These are phyloP conservation scores for Sipha maydis DNA, from an alignment of 2,888 invertebrate species.

Conservation along the genomic window DNA sequence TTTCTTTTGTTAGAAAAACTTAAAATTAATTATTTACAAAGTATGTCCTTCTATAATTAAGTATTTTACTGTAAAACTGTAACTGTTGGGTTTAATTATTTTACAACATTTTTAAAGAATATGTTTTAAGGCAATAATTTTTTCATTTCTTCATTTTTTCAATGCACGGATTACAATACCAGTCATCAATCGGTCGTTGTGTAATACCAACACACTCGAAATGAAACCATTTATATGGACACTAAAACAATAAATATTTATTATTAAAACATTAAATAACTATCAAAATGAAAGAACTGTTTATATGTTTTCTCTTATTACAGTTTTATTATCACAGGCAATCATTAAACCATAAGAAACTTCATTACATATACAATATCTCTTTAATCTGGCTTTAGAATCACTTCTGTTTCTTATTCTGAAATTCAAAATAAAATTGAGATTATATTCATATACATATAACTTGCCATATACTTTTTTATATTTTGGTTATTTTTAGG, in stretches of 20 bases:
- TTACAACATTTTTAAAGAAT: no score
- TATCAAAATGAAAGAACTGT: background rate
- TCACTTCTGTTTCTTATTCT: slow-evolving; percentile 67
- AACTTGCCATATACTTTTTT: no score
- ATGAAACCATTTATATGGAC: slow-evolving; percentile 99
- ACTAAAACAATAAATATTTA: slow-evolving; percentile 73
- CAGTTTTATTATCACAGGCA: slow-evolving; percentile 85
- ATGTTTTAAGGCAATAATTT: slow-evolving; percentile 67
- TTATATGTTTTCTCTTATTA: slow-evolving; percentile 70
- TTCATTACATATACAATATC: slow-evolving; percentile 96
- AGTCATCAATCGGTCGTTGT: slow-evolving; percentile 96
- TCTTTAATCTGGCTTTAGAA: slow-evolving; percentile 74
- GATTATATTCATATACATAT: no score
- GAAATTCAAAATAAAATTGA: no score
- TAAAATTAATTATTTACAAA: no score
- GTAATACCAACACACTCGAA: slow-evolving; percentile 97
- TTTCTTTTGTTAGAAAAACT: no score
- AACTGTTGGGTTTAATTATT: no score
- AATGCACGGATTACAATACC: slow-evolving; percentile 97
- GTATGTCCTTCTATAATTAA: no score
- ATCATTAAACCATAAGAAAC: slow-evolving; percentile 76
- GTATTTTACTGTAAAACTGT: no score
- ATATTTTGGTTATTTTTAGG: no score
- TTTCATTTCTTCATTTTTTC: slow-evolving; percentile 89
- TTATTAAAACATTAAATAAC: background rate